Evolutionary conservation across 2,113 vertebrate species (phyloP), one percentile per base, ranked within the genome.

Genomic region (Otus sunia): DNA sequence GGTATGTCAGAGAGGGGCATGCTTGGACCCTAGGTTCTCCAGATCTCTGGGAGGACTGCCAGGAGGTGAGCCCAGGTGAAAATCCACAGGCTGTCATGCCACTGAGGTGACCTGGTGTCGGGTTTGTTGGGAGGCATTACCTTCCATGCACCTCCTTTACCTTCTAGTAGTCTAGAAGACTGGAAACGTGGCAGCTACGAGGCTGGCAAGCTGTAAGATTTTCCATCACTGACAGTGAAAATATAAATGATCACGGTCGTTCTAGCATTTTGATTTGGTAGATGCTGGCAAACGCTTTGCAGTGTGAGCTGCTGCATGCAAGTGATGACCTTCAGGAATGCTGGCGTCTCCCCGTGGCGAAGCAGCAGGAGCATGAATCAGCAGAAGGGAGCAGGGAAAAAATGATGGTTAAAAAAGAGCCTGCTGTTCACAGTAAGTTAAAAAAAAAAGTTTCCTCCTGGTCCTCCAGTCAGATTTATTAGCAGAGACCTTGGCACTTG

Each of bases 241-340:
- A 89, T 81, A 91, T 22, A 91, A 94, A 78, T 45, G 60, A 66
- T 76, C 18, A 4, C 60, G 41, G 69, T 20, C 0, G 0, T 30
- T 64, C 26, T 7, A 75, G 88, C 84, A 67, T 71, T 83, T 86
- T 25, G 7, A 59, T 86, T 64, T 41, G 52, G 63, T 68, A 77
- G 79, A 52, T 50, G 86, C 94, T 96, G 93, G 96, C 94, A 90
- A 43, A 41, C 67, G 1, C 75, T 77, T 47, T 37, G 52, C 83
- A 73, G 83, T 4, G 43, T 45, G 94, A 94, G 95, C 94, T 50
- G 92, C 86, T 92, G 88, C 64, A 5, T 94, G 83, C 86, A 12
- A 93, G 92, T 15, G 80, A 63, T 95, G 96, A 97, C 97, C 96
- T 95, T 96, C 94, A 95, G 95, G 88, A 96, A 94, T 90, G 97